Base-by-base conservation (phyloP, 2,797 vertebrate species). In the Enteromius treurensis region DNA sequence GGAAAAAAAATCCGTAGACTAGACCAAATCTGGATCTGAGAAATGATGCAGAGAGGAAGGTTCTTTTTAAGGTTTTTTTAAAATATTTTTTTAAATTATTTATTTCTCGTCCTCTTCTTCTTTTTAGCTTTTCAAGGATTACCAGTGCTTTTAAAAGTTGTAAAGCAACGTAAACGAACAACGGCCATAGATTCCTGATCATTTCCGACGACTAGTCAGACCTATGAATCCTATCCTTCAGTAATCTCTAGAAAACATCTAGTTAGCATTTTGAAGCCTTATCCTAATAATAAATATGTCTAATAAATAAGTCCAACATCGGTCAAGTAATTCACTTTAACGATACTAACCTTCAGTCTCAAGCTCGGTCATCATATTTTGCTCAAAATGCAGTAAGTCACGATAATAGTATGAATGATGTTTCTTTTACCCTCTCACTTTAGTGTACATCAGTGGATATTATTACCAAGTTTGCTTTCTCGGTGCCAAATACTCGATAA, bases 71-170 rank as follows among this genome's bases (percentile, higher is more conserved):
- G 26, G 26, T n/a, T 8, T 68, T 83, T 83, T 86, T 85, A 4
- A 47, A 77, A 80, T 81, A 71, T 55, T 69, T 69, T 71, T 86
- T 67, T 53, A 83, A 32, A 70, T 82, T 85, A 87, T 87, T 87
- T 89, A 86, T 86, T 86, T 68, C 82, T 82, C 49, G 34, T 84
- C 74, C 14, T 76, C 4, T n/a, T 55, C 23, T 85, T 51, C 62
- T 74, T 32, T 79, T 84, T n/a, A 78, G 64, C 60, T 73, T 79
- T 86, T 80, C 10, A 42, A 65, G 10, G 53, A 40, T 82, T 32
- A 42, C 37, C 32, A 68, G 19, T 65, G 60, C 47, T 76, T 82
- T 76, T 45, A 76, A 76, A 74, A 81, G 8, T 49, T 60, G 26
- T 60, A 42, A 40, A 19, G n/a, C 14, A 58, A 60, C 15, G 8